Base-by-base conservation (phyloP, 2,888 invertebrate genomes). In the Synanthedon tipuliformis region DNA sequence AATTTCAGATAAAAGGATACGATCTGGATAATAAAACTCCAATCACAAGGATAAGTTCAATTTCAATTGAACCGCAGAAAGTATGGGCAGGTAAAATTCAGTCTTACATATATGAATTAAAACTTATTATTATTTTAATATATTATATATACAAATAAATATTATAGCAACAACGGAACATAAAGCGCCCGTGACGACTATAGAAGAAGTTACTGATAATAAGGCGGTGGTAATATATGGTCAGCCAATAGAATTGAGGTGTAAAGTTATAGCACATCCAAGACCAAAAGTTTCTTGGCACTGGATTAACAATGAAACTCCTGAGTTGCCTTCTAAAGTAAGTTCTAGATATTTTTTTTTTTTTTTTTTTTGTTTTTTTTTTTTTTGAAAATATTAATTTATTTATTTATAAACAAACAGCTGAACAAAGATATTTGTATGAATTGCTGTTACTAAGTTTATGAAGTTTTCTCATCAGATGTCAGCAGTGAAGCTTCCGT, bases 201-300 rank as follows among this genome's bases (percentile, higher is more conserved):
- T 78, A 27, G 55, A 64, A 1, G 69, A 59, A 27, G 62, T 55
- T 0, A 15, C 58, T 45, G 13, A 12, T 49, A 10, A 49, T 1
- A 57, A 56, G 53, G 54, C 71, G 8, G 54, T 55, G 1, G 60
- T 56, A 2, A 58, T 65, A 11, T 70, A 63, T 53, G 56, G 62
- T n/a, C 51, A 59, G 40, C 56, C 67, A 0, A 23, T 78, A 4
- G 60, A 64, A 12, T 40, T 81, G 7, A 64, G 62, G 50, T 81
- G 81, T 54, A 71, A 65, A 57, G 66, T 77, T 1, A 64, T 59
- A 13, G 78, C 65, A 0, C 76, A 67, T 48, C 81, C 81, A 0
- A 62, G 66, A 52, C 78, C 81, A 3, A 52, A 60, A 3, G 62
- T 78, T 2, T 52, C 59, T 34, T 81, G 81, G 81, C 13, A 45